Base-by-base conservation (phyloP, 2,888 invertebrate species). In the Frankliniella fusca region DNA sequence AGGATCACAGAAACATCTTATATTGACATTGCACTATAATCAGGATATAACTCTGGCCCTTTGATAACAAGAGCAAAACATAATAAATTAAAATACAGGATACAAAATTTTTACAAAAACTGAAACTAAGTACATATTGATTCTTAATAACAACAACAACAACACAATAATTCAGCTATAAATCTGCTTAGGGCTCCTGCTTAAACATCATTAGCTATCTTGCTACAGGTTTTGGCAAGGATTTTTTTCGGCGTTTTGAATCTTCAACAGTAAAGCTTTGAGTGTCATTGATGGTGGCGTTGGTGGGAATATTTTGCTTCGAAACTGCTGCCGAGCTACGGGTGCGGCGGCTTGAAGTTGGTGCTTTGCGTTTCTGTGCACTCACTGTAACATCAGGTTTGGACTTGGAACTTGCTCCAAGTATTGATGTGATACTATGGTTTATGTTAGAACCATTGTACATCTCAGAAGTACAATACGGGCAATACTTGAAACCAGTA, bases 11-110 rank as follows among this genome's bases (percentile, higher is more conserved):
- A 23, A 76, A 76, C 27, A 76, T 20, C 54, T 54, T 54, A 54
- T 12, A 76, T 76, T 76, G 27, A 54, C 54, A 76, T 76, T 76
- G 70, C n/a, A 76, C 70, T 27, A 76, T 76, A 27, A 27, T 76
- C 70, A 76, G 70, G 70, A 76, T 76, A 76, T 27, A 76, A 76
- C 70, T 76, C 70, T 76, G 70, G 70, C 23, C 12, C 70, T 76
- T 12, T 27, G 9, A 23, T 8, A 10, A 76, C 23, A 9, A 23
- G 27, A 27, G 10, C 70, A 27, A 76, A 27, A 76, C 23, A 76
- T 27, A 76, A 76, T 23, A 76, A n/a, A n/a, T 9, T 76, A 12
- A 8, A 54, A 76, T 76, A 76, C n/a, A 76, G 12, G 27, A 23
- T 76, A 76, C 70, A 76, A 76, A 76, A 23, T 7, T 61, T 61